phyloP scores from a whole-genome alignment of 2,888 invertebrate species.

The Volucella inflata region DNA sequence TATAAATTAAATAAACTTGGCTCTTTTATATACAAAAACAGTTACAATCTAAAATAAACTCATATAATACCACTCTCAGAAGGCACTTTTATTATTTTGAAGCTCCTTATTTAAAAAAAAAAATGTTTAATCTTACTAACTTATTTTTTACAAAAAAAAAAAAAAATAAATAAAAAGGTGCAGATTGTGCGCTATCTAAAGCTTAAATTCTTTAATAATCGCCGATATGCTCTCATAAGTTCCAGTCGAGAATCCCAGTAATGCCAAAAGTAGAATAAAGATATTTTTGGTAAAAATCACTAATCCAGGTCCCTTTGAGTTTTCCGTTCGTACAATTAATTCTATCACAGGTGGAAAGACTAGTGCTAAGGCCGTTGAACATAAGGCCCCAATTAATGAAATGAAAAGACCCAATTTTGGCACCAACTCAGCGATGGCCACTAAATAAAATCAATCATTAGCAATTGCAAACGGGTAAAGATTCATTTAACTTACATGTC shows the following conservation, averaged over 20 bases:
- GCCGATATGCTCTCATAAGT: slow-evolving; percentile 89
- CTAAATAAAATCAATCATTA: slow-evolving; percentile 84
- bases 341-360: slow-evolving; percentile 95
- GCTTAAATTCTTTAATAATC: slow-evolving; percentile 81
- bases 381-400: slow-evolving; percentile 95
- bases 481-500: slow-evolving; percentile 89
- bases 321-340: slow-evolving; percentile 88
- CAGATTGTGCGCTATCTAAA: slow-evolving; percentile 25
- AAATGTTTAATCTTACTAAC: slow-evolving; percentile 20
- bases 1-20: slow-evolving; percentile 41
- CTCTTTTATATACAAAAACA: slow-evolving; percentile 11
- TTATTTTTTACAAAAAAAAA: background rate
- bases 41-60: slow-evolving; percentile 30
- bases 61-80: slow-evolving; percentile 30
- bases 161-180: background rate
- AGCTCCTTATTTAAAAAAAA: slow-evolving; percentile 31
- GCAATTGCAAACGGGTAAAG: background rate
- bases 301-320: slow-evolving; percentile 84
- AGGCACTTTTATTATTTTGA: slow-evolving; percentile 49
- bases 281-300: slow-evolving; percentile 86
- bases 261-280: slow-evolving; percentile 87
- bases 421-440: slow-evolving; percentile 92
- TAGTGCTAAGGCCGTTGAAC: slow-evolving; percentile 93
- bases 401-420: slow-evolving; percentile 94
- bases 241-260: slow-evolving; percentile 89